phyloP scores from a whole-genome alignment of 1,140 invertebrate species.

The Tetranychus cinnabarinus region DNA sequence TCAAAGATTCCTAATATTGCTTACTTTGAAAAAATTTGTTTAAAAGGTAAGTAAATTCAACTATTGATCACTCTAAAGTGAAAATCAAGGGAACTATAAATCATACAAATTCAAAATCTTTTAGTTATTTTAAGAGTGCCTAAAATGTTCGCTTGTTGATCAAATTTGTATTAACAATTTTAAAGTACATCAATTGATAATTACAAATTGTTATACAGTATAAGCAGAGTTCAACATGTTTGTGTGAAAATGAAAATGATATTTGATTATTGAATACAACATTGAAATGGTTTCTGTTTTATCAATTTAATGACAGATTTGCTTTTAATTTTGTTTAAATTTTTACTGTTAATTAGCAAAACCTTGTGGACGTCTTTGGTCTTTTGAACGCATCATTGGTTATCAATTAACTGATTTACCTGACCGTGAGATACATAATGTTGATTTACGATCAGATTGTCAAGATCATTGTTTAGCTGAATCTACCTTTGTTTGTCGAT shows the following conservation, averaged over 20 bases:
- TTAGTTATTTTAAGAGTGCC: background rate
- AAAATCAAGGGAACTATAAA: too few relatives aligned
- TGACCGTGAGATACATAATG: conserved; percentile 20
- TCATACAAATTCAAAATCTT: too few relatives aligned
- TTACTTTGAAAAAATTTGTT: conserved; percentile 29
- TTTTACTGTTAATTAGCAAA: background rate
- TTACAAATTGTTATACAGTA: too few relatives aligned
- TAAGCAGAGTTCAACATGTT: too few relatives aligned
- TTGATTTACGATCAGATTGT: conserved; percentile 21
- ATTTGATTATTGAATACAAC: too few relatives aligned
- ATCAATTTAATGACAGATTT: background rate
- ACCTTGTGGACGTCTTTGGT: conserved; percentile 18
- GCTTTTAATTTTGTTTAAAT: background rate
- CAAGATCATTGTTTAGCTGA: conserved; percentile 23
- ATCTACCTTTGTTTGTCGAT: conserved; percentile 22
- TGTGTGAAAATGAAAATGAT: too few relatives aligned
- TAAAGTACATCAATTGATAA: too few relatives aligned
- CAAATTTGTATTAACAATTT: background rate
- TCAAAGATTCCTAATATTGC: conserved; percentile 20
- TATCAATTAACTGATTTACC: conserved; percentile 22
- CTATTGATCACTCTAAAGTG: background rate
- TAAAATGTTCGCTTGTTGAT: too few relatives aligned
- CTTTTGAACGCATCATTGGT: conserved; percentile 26
- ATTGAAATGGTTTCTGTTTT: too few relatives aligned
- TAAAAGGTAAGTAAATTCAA: conserved; percentile 9